Conservation (phyloP, 2,797 vertebrate genomes). For the Pachyuromys duprasi region DNA sequence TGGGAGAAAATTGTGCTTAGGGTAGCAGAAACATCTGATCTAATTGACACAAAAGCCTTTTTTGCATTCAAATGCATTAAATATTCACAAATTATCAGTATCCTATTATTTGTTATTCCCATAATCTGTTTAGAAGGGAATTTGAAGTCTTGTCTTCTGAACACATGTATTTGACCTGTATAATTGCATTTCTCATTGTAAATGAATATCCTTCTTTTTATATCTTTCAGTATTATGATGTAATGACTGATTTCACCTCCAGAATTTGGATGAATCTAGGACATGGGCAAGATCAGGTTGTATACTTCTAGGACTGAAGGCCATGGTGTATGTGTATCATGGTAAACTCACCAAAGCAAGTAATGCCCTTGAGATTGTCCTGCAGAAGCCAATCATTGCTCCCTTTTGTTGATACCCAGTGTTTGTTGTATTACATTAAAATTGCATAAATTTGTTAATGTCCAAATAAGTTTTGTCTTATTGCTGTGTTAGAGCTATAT, state of each 20-base stretch:
- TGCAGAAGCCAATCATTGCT: constrained; percentile 24
- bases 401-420: constrained; percentile 37
- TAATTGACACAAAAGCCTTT: neutral
- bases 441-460: constrained; percentile 45
- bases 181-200: constrained; percentile 36
- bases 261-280: constrained; percentile 68
- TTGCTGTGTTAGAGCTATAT: constrained; percentile 43
- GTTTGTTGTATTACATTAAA: constrained; percentile 62
- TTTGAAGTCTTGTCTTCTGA: neutral
- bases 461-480: constrained; percentile 64
- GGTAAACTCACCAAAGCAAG: constrained; percentile 61
- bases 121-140: neutral
- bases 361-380: constrained; percentile 24
- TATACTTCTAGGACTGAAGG: constrained; percentile 55
- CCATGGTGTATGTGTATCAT: constrained; percentile 39
- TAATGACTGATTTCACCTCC: constrained; percentile 58
- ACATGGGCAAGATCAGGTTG: constrained; percentile 58
- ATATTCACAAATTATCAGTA: neutral
- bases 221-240: constrained; percentile 71
- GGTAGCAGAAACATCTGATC: neutral
- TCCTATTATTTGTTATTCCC: neutral
- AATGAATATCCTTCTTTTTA: constrained; percentile 63
- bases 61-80: neutral
- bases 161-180: constrained; percentile 6
- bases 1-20: neutral